Conservation (phyloP, 2,888 invertebrate genomes). For the Torymus texanus region DNA sequence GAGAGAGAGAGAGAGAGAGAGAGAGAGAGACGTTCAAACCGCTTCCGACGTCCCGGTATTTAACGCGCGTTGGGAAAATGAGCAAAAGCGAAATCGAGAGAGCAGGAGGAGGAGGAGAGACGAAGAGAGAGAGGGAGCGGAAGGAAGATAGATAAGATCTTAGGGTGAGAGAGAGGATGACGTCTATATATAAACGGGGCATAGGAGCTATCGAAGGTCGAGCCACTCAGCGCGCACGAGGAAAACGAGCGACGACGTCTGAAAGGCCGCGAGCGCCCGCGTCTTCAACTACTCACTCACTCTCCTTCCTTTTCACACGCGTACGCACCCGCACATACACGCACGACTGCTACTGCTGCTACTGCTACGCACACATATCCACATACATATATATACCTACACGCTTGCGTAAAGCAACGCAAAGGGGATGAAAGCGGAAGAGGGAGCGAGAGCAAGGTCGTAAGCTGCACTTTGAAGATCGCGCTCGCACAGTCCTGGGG, state of each 20-base stretch:
- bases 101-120: no score
- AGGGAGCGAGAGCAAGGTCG: conserved; percentile 44
- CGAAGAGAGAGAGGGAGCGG: background rate
- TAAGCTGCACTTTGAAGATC: conserved; percentile 54
- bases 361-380: no score
- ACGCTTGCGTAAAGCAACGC: conserved; percentile 10
- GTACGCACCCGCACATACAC: no score
- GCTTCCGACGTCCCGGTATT: background rate
- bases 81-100: no score
- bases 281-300: background rate
- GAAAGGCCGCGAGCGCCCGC: conserved; percentile 12
- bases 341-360: no score
- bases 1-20: no score
- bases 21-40: background rate
- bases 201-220: background rate
- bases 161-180: background rate
- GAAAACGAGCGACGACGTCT: background rate
- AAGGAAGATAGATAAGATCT: conserved; percentile 29
- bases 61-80: background rate
- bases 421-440: conserved; percentile 43
- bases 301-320: no score
- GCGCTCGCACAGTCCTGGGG: conserved; percentile 20
- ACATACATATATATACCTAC: no score
- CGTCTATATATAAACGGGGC: background rate
- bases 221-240: background rate